phyloP scores from a whole-genome alignment of 2,888 invertebrate species.

The Lampropteryx suffumata region DNA sequence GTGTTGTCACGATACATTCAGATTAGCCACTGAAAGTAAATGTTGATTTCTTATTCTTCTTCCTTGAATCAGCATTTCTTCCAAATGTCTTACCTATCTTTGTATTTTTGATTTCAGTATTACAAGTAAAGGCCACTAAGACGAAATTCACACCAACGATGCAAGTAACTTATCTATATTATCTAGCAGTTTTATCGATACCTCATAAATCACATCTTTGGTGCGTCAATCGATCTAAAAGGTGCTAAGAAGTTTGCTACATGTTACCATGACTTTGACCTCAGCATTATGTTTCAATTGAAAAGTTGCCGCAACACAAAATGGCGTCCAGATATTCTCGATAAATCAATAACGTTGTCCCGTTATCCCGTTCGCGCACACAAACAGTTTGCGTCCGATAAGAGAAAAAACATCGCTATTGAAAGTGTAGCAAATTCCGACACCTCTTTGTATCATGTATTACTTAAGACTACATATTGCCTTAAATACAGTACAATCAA shows the following conservation, averaged over 20 bases:
- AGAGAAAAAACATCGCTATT: not conserved
- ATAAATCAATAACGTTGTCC: no score
- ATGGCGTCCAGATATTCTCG: no score
- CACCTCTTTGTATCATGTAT: slow-evolving; percentile 5
- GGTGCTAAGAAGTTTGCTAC: slow-evolving; percentile 2
- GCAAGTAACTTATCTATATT: slow-evolving; percentile 7
- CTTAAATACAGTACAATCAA: slow-evolving; percentile 29
- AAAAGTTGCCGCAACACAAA: no score
- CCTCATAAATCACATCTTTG: slow-evolving; percentile 28
- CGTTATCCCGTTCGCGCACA: no score
- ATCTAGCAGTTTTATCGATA: not conserved
- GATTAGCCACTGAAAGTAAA: not conserved
- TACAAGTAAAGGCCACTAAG: slow-evolving; percentile 19
- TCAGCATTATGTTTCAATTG: not conserved
- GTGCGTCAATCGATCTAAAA: slow-evolving; percentile 12
- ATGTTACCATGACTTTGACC: not conserved
- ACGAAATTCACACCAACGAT: slow-evolving; percentile 25
- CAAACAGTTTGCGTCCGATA: no score
- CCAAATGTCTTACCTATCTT: not conserved
- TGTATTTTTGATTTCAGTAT: not conserved
- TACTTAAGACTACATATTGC: slow-evolving; percentile 5
- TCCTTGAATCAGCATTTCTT: not conserved
- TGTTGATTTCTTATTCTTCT: no score
- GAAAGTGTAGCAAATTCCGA: slow-evolving; percentile 5
- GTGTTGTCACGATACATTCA: slow-evolving; percentile 40